phyloP scores from a whole-genome alignment of 2,113 vertebrate species.

The Ctenodactylus gundi region DNA sequence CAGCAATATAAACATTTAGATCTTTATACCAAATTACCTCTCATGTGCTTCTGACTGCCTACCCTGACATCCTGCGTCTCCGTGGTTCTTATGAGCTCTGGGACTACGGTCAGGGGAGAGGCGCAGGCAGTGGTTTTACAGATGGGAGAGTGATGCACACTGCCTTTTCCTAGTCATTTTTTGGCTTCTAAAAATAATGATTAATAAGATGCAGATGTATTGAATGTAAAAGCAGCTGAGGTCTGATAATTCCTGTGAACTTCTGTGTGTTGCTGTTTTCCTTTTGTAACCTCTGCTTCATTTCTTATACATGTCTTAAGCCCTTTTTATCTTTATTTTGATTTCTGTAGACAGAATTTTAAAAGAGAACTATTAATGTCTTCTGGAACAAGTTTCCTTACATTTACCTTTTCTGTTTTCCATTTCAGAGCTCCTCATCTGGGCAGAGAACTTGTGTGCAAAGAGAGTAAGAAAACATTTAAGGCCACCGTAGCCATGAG shows the following conservation, averaged over 20 bases:
- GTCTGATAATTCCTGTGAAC: constrained; percentile 5
- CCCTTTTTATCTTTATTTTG: background rate
- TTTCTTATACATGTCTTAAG: background rate
- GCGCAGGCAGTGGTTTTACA: too few species aligned
- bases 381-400: background rate
- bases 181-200: constrained; percentile 33
- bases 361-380: constrained; percentile 13
- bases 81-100: too few species aligned
- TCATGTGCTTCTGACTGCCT: too few species aligned
- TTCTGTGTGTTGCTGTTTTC: background rate
- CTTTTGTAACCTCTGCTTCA: background rate
- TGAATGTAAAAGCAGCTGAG: background rate
- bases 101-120: too few species aligned
- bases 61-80: too few species aligned
- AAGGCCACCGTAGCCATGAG: constrained; percentile 99
- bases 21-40: background rate
- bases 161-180: background rate
- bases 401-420: background rate
- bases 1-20: too few species aligned
- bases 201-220: constrained; percentile 32
- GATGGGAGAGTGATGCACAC: too few species aligned
- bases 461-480: constrained; percentile 99
- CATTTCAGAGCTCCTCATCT: constrained; percentile 93
- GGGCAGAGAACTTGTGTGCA: constrained; percentile 96
- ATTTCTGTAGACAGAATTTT: background rate